A percentile compares a stretch with the other conserved stretches of the same genome.
These are phyloP conservation scores for Malacoctenus gilli DNA, from an alignment of 2,797 vertebrate species.

Conservation along the genomic window DNA sequence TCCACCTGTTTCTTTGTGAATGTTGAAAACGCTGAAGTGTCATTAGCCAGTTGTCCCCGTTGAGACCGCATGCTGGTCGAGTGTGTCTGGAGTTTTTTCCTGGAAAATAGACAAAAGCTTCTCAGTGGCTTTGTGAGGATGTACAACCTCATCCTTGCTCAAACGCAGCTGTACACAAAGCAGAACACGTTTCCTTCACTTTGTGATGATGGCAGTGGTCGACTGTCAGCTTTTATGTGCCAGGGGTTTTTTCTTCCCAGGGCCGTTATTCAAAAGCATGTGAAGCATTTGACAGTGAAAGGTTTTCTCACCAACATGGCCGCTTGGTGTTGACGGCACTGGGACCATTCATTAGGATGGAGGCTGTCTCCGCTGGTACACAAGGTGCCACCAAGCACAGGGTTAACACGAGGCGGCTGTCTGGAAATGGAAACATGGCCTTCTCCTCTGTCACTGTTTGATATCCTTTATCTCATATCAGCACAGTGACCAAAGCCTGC, in stretches of 20 bases:
- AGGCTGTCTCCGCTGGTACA: conserved; percentile 3
- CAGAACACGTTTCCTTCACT: too few species aligned
- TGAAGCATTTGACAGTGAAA: conserved; percentile 10
- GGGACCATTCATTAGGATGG: conserved; percentile 9
- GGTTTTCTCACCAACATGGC: background rate
- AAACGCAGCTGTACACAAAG: too few species aligned
- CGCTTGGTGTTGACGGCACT: background rate
- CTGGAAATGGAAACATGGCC: conserved; percentile 24
- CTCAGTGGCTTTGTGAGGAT: too few species aligned
- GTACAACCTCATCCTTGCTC: too few species aligned
- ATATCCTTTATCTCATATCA: conserved; percentile 35
- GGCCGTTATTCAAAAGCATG: background rate
- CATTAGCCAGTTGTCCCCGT: too few species aligned
- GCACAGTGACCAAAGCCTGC: conserved; percentile 30
- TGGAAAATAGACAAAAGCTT: too few species aligned
- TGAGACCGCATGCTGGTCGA: too few species aligned
- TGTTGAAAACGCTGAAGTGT: too few species aligned
- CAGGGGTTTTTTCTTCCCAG: background rate
- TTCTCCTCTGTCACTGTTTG: conserved; percentile 27
- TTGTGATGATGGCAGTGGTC: background rate
- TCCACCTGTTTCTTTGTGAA: too few species aligned
- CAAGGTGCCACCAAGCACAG: conserved; percentile 4
- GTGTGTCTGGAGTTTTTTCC: too few species aligned
- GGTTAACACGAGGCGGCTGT: conserved; percentile 23
- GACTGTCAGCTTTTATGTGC: conserved; percentile 3